Percentiles rank a stretch among this genome's conserved stretches.
phyloP scores from a whole-genome alignment of 1,140 invertebrate species.

The Drosophila kanapiae region DNA sequence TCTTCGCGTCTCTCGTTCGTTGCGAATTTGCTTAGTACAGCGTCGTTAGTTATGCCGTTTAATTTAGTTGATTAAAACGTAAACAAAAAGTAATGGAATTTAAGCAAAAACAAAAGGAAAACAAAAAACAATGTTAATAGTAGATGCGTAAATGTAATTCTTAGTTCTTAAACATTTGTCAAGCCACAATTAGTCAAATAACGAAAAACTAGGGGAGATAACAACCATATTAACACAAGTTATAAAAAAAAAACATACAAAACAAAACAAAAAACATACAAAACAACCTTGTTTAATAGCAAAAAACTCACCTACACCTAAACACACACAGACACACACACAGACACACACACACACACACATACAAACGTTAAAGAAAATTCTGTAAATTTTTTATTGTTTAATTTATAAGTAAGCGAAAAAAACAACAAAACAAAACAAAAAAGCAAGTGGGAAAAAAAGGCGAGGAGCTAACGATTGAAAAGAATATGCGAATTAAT shows the following conservation, averaged over 20 bases:
- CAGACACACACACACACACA: slow-evolving; percentile 22
- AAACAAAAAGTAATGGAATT: slow-evolving; percentile 64
- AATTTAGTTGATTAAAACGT: slow-evolving; percentile 78
- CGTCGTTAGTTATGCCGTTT: slow-evolving; percentile 81
- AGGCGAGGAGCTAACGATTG: slow-evolving; percentile 65
- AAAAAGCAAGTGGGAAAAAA: slow-evolving; percentile 23
- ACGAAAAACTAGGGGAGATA: slow-evolving; percentile 51
- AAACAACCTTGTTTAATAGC: slow-evolving; percentile 64
- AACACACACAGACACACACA: slow-evolving; percentile 45
- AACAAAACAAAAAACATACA: slow-evolving; percentile 8
- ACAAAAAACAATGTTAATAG: slow-evolving; percentile 70
- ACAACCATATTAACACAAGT: slow-evolving; percentile 40
- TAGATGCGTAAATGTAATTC: slow-evolving; percentile 66
- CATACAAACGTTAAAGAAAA: slow-evolving; percentile 67
- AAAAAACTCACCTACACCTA: too few relatives aligned
- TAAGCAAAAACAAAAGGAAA: slow-evolving; percentile 63
- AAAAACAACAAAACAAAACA: slow-evolving; percentile 20
- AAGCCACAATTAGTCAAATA: slow-evolving; percentile 81
- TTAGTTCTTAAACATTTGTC: slow-evolving; percentile 68
- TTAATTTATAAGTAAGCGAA: slow-evolving; percentile 79
- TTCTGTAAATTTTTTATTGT: slow-evolving; percentile 81
- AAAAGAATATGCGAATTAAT: slow-evolving; percentile 80
- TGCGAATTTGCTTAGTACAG: slow-evolving; percentile 78
- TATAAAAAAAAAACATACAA: slow-evolving; percentile 30
- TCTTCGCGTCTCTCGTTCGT: slow-evolving; percentile 44